Base-by-base conservation (phyloP, 2,797 vertebrate species). In the Luscinia luscinia region DNA sequence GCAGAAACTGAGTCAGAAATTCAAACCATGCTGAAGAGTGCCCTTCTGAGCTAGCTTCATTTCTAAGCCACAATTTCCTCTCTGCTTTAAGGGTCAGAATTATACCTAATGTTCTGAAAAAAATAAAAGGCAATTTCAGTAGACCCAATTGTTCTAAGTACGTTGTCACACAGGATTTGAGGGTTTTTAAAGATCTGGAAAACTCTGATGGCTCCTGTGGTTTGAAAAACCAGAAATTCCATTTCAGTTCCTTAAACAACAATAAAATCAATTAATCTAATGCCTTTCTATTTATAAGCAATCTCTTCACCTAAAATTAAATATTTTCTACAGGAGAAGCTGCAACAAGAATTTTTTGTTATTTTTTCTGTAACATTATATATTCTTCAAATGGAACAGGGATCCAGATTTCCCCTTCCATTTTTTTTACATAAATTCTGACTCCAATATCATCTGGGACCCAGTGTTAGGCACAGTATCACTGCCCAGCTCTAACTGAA, bases 1-100 rank as follows among this genome's bases (percentile, higher is more conserved):
- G 72, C 76, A 74, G 77, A 96, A 96, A 96, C 93, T 94, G 90
- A 97, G 90, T 97, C 91, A 95, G 95, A 96, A 94, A 92, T 88
- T 95, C 86, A 92, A 74, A 96, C 87, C 13, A 0, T 86, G 78
- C 64, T 94, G 87, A 96, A 92, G 67, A 93, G 69, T 74, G 94
- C 88, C 90, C 90, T 96, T 96, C 87, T 85, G 84, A 62, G 85
- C 40, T 70, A 89, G 40, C 69, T 96, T 96, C 88, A 75, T 80
- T 95, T 92, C 75, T 67, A 70, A 94, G 92, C 90, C 95, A 96
- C 89, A 96, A 96, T 93, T 95, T 97, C 90, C 91, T 59, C 85
- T 93, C 92, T 94, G 80, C 79, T 95, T 94, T 92, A 92, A 91
- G 24, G 5, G 14, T 34, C 40, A 61, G 36, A 92, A 84, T 89